Conservation (phyloP, 2,113 vertebrate species). For the Cygnus atratus region DNA sequence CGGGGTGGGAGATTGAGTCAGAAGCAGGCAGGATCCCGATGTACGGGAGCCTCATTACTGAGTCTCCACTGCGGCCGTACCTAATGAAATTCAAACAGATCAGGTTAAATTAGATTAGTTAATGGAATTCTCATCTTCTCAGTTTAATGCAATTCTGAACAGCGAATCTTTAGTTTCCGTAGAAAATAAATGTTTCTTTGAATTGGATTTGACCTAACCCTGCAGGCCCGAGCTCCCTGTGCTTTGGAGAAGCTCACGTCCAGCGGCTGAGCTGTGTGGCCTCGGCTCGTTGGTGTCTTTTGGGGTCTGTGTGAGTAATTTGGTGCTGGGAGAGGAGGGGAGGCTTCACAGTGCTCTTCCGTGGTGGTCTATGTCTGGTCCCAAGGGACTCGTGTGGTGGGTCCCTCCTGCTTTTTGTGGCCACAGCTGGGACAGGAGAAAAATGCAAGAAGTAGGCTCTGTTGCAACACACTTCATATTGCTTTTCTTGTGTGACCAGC, state of each 20-base stretch:
- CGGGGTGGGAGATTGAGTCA: constrained; percentile 25
- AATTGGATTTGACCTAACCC: not conserved
- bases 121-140: constrained; percentile 55
- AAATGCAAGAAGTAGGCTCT: not conserved
- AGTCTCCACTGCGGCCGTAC: constrained; percentile 31
- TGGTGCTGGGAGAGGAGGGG: not conserved
- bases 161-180: constrained; percentile 29
- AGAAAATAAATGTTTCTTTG: constrained; percentile 26
- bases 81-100: constrained; percentile 68
- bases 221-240: not conserved
- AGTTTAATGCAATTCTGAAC: constrained; percentile 33
- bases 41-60: constrained; percentile 48
- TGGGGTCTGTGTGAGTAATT: not conserved
- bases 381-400: not conserved
- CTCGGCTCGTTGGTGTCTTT: not conserved
- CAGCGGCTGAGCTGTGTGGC: not conserved
- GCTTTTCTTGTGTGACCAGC: not conserved
- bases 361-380: not conserved
- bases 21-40: not conserved
- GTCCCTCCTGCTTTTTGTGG: not conserved
- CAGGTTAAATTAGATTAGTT: constrained; percentile 60
- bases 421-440: not conserved
- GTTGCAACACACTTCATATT: not conserved
- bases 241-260: not conserved
- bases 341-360: not conserved